Percentiles rank a stretch among this genome's conserved stretches.
These are phyloP conservation scores for Halocaridina rubra DNA, from an alignment of 2,888 invertebrate species.

Conservation along the genomic window DNA sequence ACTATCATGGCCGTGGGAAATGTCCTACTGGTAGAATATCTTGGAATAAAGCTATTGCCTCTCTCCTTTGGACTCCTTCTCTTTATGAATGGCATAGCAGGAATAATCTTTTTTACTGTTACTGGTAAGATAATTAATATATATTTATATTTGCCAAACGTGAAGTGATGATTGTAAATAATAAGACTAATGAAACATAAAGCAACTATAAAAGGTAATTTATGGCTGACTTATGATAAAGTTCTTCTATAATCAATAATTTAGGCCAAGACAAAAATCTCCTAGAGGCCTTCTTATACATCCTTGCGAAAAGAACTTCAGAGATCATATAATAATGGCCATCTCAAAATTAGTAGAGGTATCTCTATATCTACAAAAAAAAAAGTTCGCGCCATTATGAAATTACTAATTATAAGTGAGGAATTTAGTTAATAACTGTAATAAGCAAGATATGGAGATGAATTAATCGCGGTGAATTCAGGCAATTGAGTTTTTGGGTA, in stretches of 20 bases:
- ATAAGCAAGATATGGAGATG: neutral
- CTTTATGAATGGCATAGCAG: constrained; percentile 21
- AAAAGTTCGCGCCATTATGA: neutral
- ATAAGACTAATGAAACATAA: neutral
- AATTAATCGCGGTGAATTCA: neutral
- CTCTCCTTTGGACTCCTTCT: constrained; percentile 17
- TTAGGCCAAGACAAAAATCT: too few relatives aligned
- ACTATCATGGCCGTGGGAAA: constrained; percentile 16
- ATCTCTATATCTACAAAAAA: neutral
- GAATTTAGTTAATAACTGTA: neutral
- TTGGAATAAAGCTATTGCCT: constrained; percentile 25
- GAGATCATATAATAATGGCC: too few relatives aligned
- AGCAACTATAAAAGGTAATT: neutral
- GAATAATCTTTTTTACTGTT: constrained; percentile 2
- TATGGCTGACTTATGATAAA: neutral
- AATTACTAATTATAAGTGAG: neutral
- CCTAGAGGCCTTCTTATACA: too few relatives aligned
- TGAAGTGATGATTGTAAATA: neutral
- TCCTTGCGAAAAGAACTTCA: too few relatives aligned
- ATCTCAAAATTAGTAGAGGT: too few relatives aligned
- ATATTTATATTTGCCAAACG: neutral
- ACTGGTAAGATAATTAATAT: neutral
- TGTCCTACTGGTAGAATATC: constrained; percentile 36
- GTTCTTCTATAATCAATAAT: neutral
- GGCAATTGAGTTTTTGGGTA: neutral